Percentiles rank a stretch among this genome's conserved stretches.
Evolutionary conservation across 2,888 invertebrate species (phyloP).

Genomic region (Epinotia demarniana): DNA sequence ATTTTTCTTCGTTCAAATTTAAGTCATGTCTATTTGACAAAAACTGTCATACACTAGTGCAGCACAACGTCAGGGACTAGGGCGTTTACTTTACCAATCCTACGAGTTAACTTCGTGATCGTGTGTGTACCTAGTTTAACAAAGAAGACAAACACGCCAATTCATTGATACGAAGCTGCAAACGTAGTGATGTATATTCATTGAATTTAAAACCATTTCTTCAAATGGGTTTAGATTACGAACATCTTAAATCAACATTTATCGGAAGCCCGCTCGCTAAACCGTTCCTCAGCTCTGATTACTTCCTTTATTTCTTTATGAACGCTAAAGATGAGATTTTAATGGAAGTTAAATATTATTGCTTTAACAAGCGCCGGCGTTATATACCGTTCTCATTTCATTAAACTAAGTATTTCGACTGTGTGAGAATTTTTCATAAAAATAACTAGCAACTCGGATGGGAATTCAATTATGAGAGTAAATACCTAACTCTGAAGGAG

Average conservation of each 20-base stretch:
- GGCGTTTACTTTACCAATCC: too few species aligned
- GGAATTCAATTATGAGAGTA: not conserved
- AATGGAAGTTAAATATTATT: conserved; percentile 38
- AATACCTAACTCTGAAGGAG: conserved; percentile 18
- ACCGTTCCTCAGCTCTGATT: conserved; percentile 19
- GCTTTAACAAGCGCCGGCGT: conserved; percentile 23
- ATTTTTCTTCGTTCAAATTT: too few species aligned
- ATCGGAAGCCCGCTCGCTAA: conserved; percentile 23
- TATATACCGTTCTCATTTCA: conserved; percentile 27
- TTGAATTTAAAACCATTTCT: conserved; percentile 28
- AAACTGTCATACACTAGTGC: too few species aligned
- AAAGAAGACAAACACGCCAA: not conserved
- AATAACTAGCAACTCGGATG: not conserved
- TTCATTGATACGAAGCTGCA: not conserved
- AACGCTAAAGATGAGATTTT: conserved; percentile 38
- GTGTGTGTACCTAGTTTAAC: not conserved
- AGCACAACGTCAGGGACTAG: too few species aligned
- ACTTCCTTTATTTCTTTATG: conserved; percentile 41
- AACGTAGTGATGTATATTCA: not conserved
- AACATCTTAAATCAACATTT: conserved; percentile 21
- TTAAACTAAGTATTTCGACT: conserved; percentile 16
- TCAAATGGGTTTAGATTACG: conserved; percentile 9
- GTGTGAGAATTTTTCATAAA: conserved; percentile 27
- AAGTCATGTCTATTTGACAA: too few species aligned
- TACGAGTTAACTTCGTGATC: not conserved